phyloP scores from a whole-genome alignment of 2,888 invertebrate species.

The Eupithecia subumbrata region DNA sequence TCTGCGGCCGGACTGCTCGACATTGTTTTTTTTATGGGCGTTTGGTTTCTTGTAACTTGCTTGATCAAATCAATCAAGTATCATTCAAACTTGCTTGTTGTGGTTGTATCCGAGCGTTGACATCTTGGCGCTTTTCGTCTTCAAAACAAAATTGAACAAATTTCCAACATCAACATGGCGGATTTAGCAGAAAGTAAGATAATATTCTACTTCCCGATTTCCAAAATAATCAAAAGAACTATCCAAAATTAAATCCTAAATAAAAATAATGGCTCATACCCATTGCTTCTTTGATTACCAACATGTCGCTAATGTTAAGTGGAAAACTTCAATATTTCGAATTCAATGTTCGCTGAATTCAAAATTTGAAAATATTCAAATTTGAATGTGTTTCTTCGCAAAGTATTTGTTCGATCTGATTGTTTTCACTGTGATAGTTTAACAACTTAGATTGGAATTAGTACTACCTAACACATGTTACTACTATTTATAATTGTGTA shows the following conservation, averaged over 20 bases:
- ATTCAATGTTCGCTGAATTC: slow-evolving; percentile 67
- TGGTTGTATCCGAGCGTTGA: slow-evolving; percentile 27
- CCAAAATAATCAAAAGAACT: not conserved
- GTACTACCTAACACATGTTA: slow-evolving; percentile 3
- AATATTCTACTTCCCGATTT: slow-evolving; percentile 56
- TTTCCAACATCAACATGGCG: slow-evolving; percentile 89
- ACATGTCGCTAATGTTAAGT: slow-evolving; percentile 14
- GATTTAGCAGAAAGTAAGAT: slow-evolving; percentile 91
- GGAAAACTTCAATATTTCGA: slow-evolving; percentile 37
- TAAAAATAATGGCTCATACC: slow-evolving; percentile 10
- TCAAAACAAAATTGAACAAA: slow-evolving; percentile 64
- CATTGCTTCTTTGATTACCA: slow-evolving; percentile 5
- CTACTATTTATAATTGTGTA: not conserved
- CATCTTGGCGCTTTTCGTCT: slow-evolving; percentile 74
- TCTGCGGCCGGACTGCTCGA: no score
- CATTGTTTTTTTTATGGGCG: no score
- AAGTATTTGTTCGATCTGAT: slow-evolving; percentile 54
- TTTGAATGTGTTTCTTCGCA: slow-evolving; percentile 72
- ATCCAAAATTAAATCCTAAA: not conserved
- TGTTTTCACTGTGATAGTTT: slow-evolving; percentile 23
- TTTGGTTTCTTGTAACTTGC: no score
- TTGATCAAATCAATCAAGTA: not conserved
- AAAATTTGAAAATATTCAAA: slow-evolving; percentile 84
- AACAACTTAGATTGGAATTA: slow-evolving; percentile 1
- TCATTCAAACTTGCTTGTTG: not conserved